Base-by-base conservation (phyloP, 2,888 invertebrate genomes). In the Harpalus rubripes region DNA sequence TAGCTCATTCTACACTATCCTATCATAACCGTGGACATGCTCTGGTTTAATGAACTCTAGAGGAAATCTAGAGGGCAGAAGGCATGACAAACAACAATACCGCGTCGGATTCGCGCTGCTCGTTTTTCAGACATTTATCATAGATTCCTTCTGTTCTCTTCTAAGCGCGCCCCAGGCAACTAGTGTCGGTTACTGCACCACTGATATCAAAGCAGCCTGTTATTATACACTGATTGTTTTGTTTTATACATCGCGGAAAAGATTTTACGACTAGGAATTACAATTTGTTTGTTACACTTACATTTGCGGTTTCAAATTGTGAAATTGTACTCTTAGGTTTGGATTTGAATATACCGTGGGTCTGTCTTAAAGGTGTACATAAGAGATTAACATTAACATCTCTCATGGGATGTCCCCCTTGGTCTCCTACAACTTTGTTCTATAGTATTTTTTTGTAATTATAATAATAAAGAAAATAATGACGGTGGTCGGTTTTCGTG, bases 41-140 rank as follows among this genome's bases (percentile, higher is more conserved):
- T 72, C 83, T 76, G 61, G 83, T 83, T 83, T 83, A 83, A 83
- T 83, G 83, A 83, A 83, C 83, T 83, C 83, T 76, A 61, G 74
- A 83, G 83, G 83, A 83, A 83, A 83, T 76, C 59, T 44, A 52
- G 72, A 59, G 61, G 59, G 76, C 63, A 81, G 83, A 22, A 74
- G 41, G 83, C 78, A 78, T 74, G 72, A 83, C 74, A 76, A 74
- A 83, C 76, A 83, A 76, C 61, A 74, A 83, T 83, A 83, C 76
- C 61, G 58, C 32, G 26, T 10, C 16, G 22, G 78, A 61, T 59
- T 83, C 44, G 74, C 76, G 18, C 32, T 83, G 72, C 41, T 83
- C 76, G 72, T 76, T 83, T 83, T 82, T 56, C 56, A 83, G 83
- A 59, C 83, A 83, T 83, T 83, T 83, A 83, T 83, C 74, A 83